Evolutionary conservation across 2,113 vertebrate species (phyloP).

Genomic region (Eidolon helvum): DNA sequence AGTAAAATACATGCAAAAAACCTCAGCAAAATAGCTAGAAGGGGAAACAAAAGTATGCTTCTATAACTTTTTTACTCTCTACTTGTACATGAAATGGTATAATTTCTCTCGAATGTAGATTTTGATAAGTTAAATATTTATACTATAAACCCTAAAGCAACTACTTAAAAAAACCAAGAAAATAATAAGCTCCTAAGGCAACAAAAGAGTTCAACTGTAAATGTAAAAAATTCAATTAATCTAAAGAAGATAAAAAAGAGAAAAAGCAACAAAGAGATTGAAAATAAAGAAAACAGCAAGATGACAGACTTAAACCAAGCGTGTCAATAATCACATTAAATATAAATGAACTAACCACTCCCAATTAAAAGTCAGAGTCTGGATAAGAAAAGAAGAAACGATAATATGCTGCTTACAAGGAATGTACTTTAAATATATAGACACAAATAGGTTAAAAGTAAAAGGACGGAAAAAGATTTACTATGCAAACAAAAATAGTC

Average conservation of each 20-base stretch:
- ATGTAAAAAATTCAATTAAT: background rate
- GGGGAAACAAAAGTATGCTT: background rate
- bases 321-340: background rate
- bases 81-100: background rate
- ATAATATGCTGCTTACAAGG: background rate
- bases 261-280: background rate
- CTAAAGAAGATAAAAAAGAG: background rate
- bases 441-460: background rate
- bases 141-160: background rate
- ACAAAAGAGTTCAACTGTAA: background rate
- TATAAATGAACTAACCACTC: background rate
- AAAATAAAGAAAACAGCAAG: background rate
- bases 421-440: background rate
- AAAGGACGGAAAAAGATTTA: background rate
- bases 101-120: background rate
- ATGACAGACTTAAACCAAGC: background rate
- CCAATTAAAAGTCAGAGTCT: background rate
- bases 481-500: background rate
- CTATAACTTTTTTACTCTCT: background rate
- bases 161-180: background rate
- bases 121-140: background rate
- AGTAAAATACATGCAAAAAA: background rate
- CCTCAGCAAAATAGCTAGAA: background rate
- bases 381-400: background rate
- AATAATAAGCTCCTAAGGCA: background rate